A percentile compares a stretch with the other conserved stretches of the same genome.
These are phyloP conservation scores for Rhopalosiphum nymphaeae DNA, from an alignment of 2,888 invertebrate genomes.

Conservation along the genomic window DNA sequence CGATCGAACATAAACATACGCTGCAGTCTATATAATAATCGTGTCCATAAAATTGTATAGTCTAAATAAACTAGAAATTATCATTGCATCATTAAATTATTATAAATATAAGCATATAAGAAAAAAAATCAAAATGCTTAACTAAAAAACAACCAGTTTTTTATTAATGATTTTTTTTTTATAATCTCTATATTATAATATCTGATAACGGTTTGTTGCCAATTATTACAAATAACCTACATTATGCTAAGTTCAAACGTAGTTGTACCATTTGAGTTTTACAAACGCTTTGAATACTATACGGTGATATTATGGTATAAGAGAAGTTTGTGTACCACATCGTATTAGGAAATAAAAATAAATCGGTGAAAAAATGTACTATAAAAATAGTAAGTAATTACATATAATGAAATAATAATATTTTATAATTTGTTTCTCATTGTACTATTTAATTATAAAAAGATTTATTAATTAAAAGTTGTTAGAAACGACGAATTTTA, in stretches of 20 bases:
- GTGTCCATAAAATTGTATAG: not conserved
- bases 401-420: not conserved
- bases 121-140: not conserved
- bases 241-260: not conserved
- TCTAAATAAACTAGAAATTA: not conserved
- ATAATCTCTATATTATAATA: not conserved
- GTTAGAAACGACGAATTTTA: too few relatives aligned
- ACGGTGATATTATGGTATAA: not conserved
- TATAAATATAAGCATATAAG: not conserved
- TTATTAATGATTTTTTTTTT: not conserved
- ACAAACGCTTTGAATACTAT: not conserved
- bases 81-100: not conserved
- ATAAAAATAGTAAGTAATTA: not conserved
- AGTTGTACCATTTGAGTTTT: not conserved
- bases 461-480: too few relatives aligned
- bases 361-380: not conserved
- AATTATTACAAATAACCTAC: not conserved
- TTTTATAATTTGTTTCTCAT: not conserved
- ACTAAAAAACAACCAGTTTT: not conserved
- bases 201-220: not conserved
- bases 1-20: not conserved
- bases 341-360: not conserved
- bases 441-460: not conserved
- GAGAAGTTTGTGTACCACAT: not conserved
- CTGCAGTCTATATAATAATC: not conserved